phyloP scores from a whole-genome alignment of 2,888 invertebrate species.

The Unio delphinus region DNA sequence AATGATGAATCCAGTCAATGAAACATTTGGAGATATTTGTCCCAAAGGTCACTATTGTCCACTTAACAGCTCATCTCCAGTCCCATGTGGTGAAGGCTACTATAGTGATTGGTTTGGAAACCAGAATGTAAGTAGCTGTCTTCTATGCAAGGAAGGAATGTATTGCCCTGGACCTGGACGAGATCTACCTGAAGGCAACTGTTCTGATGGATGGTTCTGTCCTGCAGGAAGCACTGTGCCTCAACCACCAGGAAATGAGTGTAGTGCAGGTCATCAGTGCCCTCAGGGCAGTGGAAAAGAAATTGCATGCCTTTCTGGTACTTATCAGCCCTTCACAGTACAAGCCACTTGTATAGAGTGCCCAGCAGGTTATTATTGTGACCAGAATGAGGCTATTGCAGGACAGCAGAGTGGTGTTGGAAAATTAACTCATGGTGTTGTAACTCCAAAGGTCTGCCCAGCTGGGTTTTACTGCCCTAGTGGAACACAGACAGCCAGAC shows the following conservation, averaged over 20 bases:
- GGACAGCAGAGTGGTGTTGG: constrained; percentile 65
- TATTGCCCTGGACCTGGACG: constrained; percentile 62
- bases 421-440: constrained; percentile 66
- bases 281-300: constrained; percentile 60
- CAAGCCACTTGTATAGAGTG: constrained; percentile 59
- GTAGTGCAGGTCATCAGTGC: constrained; percentile 65
- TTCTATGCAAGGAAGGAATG: constrained; percentile 65
- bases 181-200: constrained; percentile 57
- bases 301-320: constrained; percentile 62
- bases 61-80: constrained; percentile 51
- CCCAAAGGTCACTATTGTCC: constrained; percentile 68
- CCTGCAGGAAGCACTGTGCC: constrained; percentile 58
- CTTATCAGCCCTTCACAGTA: constrained; percentile 59
- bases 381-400: constrained; percentile 63
- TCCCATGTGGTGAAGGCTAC: constrained; percentile 61
- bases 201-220: constrained; percentile 65
- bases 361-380: constrained; percentile 66
- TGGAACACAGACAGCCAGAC: constrained; percentile 57
- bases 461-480: constrained; percentile 67
- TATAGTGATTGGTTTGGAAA: constrained; percentile 58
- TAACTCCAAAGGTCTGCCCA: constrained; percentile 65
- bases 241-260: constrained; percentile 64
- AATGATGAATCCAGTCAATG: constrained; percentile 63
- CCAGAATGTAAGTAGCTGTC: constrained; percentile 61
- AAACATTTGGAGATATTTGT: constrained; percentile 66